Evolutionary conservation across 2,113 vertebrate genomes (phyloP), one percentile per base, ranked within the genome.

Genomic region (Benitochromis conjunctus): DNA sequence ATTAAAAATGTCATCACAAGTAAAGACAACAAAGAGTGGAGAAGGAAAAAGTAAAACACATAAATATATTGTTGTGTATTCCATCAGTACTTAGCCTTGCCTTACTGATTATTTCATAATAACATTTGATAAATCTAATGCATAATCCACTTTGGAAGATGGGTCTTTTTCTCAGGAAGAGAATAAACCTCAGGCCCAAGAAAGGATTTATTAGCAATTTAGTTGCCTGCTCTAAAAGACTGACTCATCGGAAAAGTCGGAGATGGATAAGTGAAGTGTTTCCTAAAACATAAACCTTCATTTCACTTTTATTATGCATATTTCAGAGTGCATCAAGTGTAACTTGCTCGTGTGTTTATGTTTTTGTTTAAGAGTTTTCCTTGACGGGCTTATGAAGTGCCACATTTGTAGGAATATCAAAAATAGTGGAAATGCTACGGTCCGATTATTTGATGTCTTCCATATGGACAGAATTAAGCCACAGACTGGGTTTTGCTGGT

Each of bases 331-430:
- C 14, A 51, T 84, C 79, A 34, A 79, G 43, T 62, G 18, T 24
- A 83, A 62, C 66, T 34, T 64, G 38, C 60, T 79, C 46, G 66
- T 51, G 58, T 79, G 66, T 79, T 81, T 88, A 51, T 82, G 64
- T 57, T 84, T 90, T 82, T 84, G 54, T 69, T 84, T 86, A 80
- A 51, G 43, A 74, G 16, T 76, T 76, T 76, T 76, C 10, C 24
- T 29, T 55, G 26, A 57, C 9, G 2, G 36, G 56, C 58, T 62
- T 57, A 79, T 83, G 31, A 81, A 69, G 80, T 74, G 80, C 3
- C n/a, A 79, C 38, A 82, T 87, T 83, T 78, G 19, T 77, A 77
- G 60, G 6, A 51, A 87, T 16, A 51, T 57, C 19, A 19, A 19
- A 66, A 85, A 71, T n/a, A 8, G 21, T n/a, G 6, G 62, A 81